Conservation (phyloP, 2,888 invertebrate genomes). For the Heterodera filipjevi region DNA sequence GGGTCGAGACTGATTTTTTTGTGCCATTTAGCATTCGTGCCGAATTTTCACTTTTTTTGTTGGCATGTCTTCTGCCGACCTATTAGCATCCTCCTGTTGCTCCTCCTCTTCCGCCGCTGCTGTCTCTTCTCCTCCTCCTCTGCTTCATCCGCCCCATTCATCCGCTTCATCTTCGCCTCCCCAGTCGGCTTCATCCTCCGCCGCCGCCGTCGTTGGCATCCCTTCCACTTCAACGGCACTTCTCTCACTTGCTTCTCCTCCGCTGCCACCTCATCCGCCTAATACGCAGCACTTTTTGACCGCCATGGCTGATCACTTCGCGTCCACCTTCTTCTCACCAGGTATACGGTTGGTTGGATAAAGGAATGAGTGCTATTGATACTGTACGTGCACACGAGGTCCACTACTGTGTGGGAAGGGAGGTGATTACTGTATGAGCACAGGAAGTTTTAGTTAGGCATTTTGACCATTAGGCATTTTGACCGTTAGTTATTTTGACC, state of each 20-base stretch:
- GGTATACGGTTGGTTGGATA: not conserved
- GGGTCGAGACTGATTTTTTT: not conserved
- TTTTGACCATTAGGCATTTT: too few species aligned
- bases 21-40: not conserved
- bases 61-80: not conserved
- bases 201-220: not conserved
- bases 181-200: not conserved
- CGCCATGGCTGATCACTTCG: constrained; percentile 12
- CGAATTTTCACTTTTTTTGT: not conserved
- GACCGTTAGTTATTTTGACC: too few species aligned
- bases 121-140: not conserved
- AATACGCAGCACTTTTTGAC: not conserved
- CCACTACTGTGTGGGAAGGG: too few species aligned
- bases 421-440: too few species aligned
- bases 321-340: not conserved
- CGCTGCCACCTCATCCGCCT: not conserved
- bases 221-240: not conserved
- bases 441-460: too few species aligned
- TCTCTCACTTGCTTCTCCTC: not conserved
- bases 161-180: not conserved
- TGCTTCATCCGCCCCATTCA: not conserved
- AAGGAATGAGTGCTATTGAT: too few species aligned
- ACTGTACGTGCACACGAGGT: not conserved
- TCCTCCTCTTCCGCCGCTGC: not conserved
- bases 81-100: not conserved